Percentiles rank a stretch among this genome's conserved stretches.
phyloP scores from a whole-genome alignment of 1,140 invertebrate genomes.

The Tribolium madens region DNA sequence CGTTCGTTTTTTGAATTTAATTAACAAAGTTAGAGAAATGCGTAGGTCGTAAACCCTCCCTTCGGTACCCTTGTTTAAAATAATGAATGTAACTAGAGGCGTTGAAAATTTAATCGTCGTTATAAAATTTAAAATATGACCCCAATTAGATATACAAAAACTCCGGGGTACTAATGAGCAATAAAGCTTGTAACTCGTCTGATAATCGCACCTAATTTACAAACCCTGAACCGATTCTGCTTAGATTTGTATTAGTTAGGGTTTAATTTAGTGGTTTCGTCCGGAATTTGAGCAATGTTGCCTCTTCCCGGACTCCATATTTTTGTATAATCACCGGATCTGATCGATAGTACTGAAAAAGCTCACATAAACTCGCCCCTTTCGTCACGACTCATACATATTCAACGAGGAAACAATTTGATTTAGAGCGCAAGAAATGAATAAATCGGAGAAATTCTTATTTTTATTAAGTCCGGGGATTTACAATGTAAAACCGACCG shows the following conservation, averaged over 20 bases:
- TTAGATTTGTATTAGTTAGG: conserved; percentile 13
- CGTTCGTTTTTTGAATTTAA: too few species aligned
- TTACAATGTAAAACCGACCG: neutral
- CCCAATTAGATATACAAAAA: neutral
- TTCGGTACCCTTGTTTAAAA: neutral
- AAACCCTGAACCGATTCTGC: neutral
- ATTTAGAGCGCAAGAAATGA: conserved; percentile 6
- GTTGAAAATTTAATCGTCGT: neutral
- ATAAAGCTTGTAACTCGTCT: neutral
- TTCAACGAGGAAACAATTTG: conserved; percentile 11
- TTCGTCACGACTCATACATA: conserved; percentile 13
- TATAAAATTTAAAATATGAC: neutral
- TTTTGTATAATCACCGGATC: neutral
- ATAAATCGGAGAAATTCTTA: neutral
- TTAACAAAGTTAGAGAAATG: too few species aligned
- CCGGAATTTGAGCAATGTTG: conserved; percentile 4
- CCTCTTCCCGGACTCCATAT: neutral
- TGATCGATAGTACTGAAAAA: conserved; percentile 19
- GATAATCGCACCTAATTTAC: neutral
- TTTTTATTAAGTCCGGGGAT: neutral
- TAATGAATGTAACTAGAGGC: neutral
- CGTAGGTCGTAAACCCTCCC: too few species aligned
- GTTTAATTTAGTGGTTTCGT: neutral
- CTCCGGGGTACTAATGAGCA: neutral
- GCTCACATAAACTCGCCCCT: conserved; percentile 9